Evolutionary conservation across 2,113 vertebrate species (phyloP), one percentile per base, ranked within the genome.

Genomic region (Eolophus roseicapilla): DNA sequence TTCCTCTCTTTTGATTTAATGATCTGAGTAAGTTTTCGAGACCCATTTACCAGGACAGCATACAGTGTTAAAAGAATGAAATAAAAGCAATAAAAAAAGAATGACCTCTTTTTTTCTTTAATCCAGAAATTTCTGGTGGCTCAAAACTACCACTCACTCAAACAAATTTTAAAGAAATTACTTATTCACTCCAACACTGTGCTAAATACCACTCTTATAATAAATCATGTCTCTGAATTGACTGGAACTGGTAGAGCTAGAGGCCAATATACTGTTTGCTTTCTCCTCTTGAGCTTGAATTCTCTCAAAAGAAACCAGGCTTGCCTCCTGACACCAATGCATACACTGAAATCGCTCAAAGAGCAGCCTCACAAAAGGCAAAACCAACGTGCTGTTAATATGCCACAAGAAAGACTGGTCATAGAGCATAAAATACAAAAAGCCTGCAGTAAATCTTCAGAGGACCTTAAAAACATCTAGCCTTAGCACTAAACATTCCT

Each of bases 1-100:
- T 93, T 95, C 93, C 77, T 87, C 77, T 89, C 86, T 92, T 86
- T 95, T 92, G 83, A 95, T 93, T 95, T 89, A 35, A 68, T 31
- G 11, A 89, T 89, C 80, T 82, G 77, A 92, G 21, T 79, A 63
- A 75, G 69, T 76, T 95, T 97, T 87, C 68, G 92, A 91, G 86
- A 82, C 29, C 18, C 35, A n/a, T 81, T 91, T 86, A 91, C 63
- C 27, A 79, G 50, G 55, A 64, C 17, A 82, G 47, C 88, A 64
- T 68, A 68, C 65, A 52, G 25, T 60, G 43, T 68, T 78, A 84
- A 88, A 93, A 68, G 73, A 64, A 43, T 28, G 46, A 74, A 83
- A 91, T 12, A 50, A 74, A 81, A 88, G 43, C 33, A 79, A 74
- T 53, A 65, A 74, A 93, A 65, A 1, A 12, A 23, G 1, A 79